These are phyloP conservation scores for Menidia beryllina DNA, from an alignment of 2,113 vertebrate genomes.

Conservation along the genomic window DNA sequence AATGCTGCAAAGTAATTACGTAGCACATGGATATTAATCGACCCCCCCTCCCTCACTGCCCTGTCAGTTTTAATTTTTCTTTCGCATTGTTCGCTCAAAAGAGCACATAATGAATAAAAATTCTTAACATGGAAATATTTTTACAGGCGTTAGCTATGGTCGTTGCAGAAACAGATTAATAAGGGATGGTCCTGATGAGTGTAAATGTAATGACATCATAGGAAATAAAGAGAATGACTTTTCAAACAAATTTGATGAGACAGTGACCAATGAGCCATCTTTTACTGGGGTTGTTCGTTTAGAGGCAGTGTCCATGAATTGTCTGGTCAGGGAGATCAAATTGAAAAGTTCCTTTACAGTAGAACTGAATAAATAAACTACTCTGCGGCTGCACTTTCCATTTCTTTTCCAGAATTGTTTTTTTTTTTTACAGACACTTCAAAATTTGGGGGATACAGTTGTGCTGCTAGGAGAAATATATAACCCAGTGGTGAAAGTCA, in stretches of 20 bases:
- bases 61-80: not conserved
- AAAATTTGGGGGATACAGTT: not conserved
- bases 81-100: slow-evolving; percentile 6
- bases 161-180: not conserved
- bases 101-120: not conserved
- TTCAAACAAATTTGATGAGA: not conserved
- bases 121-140: not conserved
- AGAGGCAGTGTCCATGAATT: too few species aligned
- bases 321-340: too few species aligned
- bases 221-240: not conserved
- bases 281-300: not conserved
- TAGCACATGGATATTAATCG: slow-evolving; percentile 8
- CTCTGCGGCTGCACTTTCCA: not conserved
- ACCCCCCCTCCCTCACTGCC: not conserved
- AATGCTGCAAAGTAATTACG: not conserved
- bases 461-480: not conserved
- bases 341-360: too few species aligned
- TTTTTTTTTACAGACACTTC: not conserved
- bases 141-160: not conserved
- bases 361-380: too few species aligned
- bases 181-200: not conserved
- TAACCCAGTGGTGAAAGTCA: not conserved
- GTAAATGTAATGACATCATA: not conserved
- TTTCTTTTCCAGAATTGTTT: not conserved
- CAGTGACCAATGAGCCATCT: not conserved